Evolutionary conservation across 2,797 vertebrate genomes (phyloP).

Genomic region (Psittacula derbiana): DNA sequence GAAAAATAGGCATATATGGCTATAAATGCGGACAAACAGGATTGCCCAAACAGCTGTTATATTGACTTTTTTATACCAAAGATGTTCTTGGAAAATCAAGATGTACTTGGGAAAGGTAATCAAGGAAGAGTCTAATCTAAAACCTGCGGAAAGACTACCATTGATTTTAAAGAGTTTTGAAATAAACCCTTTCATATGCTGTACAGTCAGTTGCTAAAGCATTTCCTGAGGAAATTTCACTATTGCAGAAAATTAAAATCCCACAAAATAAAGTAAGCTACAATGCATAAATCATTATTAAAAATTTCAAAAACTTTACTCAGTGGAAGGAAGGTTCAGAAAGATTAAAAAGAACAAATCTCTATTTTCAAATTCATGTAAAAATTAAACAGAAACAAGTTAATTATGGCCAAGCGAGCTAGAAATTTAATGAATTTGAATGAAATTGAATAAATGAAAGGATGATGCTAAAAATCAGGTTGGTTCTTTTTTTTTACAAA

Average conservation of each 20-base stretch:
- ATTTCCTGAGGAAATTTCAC: background rate
- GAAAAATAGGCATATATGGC: background rate
- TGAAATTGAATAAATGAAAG: background rate
- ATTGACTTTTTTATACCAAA: background rate
- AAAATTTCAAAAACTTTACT: background rate
- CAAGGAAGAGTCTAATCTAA: background rate
- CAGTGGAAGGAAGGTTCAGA: background rate
- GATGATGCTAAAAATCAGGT: background rate
- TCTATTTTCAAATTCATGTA: background rate
- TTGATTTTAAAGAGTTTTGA: background rate
- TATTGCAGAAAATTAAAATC: background rate
- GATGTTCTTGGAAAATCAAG: background rate
- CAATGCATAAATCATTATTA: background rate
- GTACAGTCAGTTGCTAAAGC: background rate
- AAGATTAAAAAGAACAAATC: background rate
- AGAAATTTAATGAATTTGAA: background rate
- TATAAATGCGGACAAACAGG: background rate
- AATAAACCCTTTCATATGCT: background rate
- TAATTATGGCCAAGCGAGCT: background rate
- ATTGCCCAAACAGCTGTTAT: background rate
- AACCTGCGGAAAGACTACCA: background rate
- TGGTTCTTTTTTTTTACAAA: background rate
- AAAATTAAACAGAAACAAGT: background rate
- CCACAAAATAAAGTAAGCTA: background rate
- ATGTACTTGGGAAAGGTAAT: background rate